phyloP scores from a whole-genome alignment of 2,888 invertebrate genomes.

The Erannis defoliaria region DNA sequence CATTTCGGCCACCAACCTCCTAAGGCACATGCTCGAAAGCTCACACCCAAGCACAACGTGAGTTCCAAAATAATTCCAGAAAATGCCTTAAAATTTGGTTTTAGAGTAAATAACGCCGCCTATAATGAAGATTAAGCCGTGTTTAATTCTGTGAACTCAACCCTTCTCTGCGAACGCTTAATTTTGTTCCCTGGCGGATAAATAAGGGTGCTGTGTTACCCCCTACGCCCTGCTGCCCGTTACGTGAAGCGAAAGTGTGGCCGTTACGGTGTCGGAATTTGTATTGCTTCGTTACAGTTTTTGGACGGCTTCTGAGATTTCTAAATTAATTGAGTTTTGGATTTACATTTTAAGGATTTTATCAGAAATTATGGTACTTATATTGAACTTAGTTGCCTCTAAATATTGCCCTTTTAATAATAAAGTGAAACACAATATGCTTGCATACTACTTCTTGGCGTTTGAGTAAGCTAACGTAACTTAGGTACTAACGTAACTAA shows the following conservation, averaged over 20 bases:
- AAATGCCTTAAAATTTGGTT: constrained; percentile 38
- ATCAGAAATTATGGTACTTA: too few species aligned
- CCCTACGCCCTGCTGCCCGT: constrained; percentile 12
- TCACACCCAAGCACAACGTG: constrained; percentile 1
- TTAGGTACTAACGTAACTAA: too few species aligned
- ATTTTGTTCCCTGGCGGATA: constrained; percentile 33
- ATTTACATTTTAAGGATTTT: neutral
- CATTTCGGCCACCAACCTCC: too few species aligned
- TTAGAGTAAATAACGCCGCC: constrained; percentile 41
- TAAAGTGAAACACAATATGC: too few species aligned
- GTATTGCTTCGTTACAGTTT: constrained; percentile 21
- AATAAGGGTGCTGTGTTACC: constrained; percentile 25
- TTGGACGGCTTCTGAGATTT: constrained; percentile 20
- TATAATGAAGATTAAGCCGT: constrained; percentile 37
- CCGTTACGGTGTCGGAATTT: constrained; percentile 28
- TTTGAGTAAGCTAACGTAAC: too few species aligned
- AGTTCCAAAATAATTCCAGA: constrained; percentile 18
- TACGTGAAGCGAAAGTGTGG: constrained; percentile 23
- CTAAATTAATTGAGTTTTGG: constrained; percentile 15
- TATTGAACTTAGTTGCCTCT: too few species aligned
- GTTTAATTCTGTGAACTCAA: constrained; percentile 40
- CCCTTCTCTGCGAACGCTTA: constrained; percentile 29
- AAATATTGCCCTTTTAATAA: too few species aligned
- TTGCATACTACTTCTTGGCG: too few species aligned
- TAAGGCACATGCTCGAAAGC: too few species aligned